phyloP scores from a whole-genome alignment of 1,140 invertebrate genomes.

The Carposina sasakii region DNA sequence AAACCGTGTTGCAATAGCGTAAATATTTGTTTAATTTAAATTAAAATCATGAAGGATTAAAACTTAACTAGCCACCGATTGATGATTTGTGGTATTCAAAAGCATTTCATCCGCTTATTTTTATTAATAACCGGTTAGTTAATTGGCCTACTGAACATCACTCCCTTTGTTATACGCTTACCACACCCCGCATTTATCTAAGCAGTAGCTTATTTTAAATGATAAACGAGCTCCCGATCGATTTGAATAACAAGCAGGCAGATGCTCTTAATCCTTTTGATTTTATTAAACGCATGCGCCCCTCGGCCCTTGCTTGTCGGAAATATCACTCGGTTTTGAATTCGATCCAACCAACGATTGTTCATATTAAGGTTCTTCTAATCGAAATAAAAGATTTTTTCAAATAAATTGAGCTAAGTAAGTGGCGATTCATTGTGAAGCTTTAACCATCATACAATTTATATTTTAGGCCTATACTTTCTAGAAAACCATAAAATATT shows the following conservation, averaged over 20 bases:
- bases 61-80: too few relatives aligned
- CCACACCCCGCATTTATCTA: constrained; percentile 67
- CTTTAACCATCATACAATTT: too few relatives aligned
- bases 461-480: too few relatives aligned
- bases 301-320: constrained; percentile 64
- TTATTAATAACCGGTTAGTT: constrained; percentile 59
- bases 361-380: constrained; percentile 50
- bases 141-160: constrained; percentile 58
- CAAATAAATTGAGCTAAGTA: too few relatives aligned
- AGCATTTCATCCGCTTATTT: too few relatives aligned
- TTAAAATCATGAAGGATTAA: too few relatives aligned
- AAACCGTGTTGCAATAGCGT: too few relatives aligned
- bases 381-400: too few relatives aligned
- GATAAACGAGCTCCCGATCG: constrained; percentile 69
- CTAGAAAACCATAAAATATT: constrained; percentile 17
- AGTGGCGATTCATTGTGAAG: too few relatives aligned
- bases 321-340: constrained; percentile 68
- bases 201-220: constrained; percentile 70
- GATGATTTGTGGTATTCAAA: too few relatives aligned
- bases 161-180: constrained; percentile 60
- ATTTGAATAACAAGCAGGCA: constrained; percentile 72
- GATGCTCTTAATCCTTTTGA: constrained; percentile 72
- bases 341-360: constrained; percentile 46
- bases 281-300: constrained; percentile 71
- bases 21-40: too few relatives aligned